Evolutionary conservation across 2,113 vertebrate genomes (phyloP).

Genomic region (Passer domesticus): DNA sequence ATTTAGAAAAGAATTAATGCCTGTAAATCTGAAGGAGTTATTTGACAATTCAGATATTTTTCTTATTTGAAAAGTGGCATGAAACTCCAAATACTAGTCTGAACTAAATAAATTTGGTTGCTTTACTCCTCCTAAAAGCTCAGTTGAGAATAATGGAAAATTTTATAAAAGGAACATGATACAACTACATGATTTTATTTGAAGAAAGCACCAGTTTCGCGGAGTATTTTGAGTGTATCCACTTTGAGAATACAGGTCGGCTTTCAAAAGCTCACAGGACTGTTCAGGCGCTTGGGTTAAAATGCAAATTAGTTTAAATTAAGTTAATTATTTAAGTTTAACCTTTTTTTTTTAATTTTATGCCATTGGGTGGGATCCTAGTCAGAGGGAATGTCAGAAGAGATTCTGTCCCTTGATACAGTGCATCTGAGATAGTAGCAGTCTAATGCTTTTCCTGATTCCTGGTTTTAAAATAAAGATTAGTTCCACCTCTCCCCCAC

Average conservation of each 20-base stretch:
- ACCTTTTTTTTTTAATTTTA: not conserved
- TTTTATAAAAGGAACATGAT: not conserved
- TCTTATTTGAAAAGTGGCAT: not conserved
- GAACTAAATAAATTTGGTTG: not conserved
- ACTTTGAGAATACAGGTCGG: not conserved
- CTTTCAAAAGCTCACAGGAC: not conserved
- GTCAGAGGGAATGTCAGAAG: not conserved
- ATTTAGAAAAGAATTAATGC: not conserved
- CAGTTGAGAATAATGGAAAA: not conserved
- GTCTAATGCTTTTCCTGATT: not conserved
- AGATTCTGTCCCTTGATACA: not conserved
- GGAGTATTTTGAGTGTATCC: not conserved
- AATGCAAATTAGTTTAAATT: not conserved
- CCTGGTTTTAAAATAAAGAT: not conserved
- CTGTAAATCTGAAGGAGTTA: not conserved
- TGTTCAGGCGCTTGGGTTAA: not conserved
- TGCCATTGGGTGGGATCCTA: not conserved
- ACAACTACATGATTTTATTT: not conserved
- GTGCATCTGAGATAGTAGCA: not conserved
- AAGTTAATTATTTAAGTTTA: not conserved
- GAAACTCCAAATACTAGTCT: not conserved
- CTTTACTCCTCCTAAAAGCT: not conserved
- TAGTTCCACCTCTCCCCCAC: not conserved
- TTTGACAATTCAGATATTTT: not conserved
- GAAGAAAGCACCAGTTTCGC: not conserved